Percentiles rank a stretch among this genome's conserved stretches.
Evolutionary conservation across 2,888 invertebrate genomes (phyloP).

Genomic region (Xylota segnis): DNA sequence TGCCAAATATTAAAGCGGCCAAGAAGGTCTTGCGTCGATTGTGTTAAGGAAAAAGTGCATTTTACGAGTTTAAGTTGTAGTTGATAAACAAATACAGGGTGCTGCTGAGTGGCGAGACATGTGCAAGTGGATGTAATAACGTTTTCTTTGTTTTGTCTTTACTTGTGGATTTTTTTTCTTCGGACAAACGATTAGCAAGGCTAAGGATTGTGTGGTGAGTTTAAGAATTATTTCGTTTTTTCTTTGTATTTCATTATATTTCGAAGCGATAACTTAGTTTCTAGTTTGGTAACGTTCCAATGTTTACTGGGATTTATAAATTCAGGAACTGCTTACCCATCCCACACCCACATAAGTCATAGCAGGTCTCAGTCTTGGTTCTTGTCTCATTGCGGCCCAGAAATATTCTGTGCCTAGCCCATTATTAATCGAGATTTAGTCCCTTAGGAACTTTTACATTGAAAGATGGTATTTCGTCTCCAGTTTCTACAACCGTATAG

Average conservation of each 20-base stretch:
- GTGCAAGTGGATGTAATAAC: constrained; percentile 3
- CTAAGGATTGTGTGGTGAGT: constrained; percentile 59
- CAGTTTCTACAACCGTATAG: too few relatives aligned
- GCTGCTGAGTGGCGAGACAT: constrained; percentile 64
- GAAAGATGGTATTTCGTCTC: too few relatives aligned
- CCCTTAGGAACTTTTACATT: too few relatives aligned
- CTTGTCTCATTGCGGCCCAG: too few relatives aligned
- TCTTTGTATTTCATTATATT: neutral
- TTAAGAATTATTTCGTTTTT: neutral
- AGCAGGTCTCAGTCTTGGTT: too few relatives aligned
- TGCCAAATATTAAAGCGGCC: constrained; percentile 96
- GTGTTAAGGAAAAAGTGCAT: constrained; percentile 75
- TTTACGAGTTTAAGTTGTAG: constrained; percentile 66
- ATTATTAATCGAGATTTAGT: too few relatives aligned
- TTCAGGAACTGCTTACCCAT: too few relatives aligned
- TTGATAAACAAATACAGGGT: constrained; percentile 72
- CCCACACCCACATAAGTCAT: too few relatives aligned
- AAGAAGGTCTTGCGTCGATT: constrained; percentile 89
- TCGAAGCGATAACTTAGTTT: neutral
- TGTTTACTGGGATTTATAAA: too few relatives aligned
- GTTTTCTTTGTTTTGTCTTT: constrained; percentile 10
- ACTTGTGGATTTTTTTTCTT: constrained; percentile 20
- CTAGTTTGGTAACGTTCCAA: too few relatives aligned
- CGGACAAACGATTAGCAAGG: constrained; percentile 39
- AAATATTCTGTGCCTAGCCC: too few relatives aligned